A percentile compares a stretch with the other conserved stretches of the same genome.
phyloP scores from a whole-genome alignment of 1,140 invertebrate genomes.

The Cepaea nemoralis region DNA sequence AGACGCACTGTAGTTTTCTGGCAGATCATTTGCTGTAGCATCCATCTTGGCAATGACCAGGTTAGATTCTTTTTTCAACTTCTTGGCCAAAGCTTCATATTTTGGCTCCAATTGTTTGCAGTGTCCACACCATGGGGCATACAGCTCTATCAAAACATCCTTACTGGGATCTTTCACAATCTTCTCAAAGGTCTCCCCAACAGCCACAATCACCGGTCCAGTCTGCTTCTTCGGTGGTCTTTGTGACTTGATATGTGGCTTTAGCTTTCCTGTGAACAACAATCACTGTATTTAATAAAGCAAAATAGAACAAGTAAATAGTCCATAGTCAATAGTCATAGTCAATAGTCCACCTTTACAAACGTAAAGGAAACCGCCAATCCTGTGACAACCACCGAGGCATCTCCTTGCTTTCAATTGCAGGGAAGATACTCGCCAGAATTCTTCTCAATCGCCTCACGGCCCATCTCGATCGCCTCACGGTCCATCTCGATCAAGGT shows the following conservation, averaged over 20 bases:
- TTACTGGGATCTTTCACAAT: conserved; percentile 90
- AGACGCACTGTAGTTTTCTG: conserved; percentile 86
- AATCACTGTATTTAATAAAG: too few species aligned
- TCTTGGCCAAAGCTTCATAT: conserved; percentile 93
- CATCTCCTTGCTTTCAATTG: too few species aligned
- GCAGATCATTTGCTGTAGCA: conserved; percentile 98
- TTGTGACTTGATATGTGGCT: conserved; percentile 95
- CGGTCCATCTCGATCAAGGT: too few species aligned
- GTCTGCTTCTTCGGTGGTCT: conserved; percentile 88
- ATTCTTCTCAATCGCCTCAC: too few species aligned
- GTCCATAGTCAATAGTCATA: too few species aligned
- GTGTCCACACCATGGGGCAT: conserved; percentile 98
- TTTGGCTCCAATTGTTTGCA: conserved; percentile 94
- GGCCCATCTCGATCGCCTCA: too few species aligned
- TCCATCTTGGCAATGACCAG: conserved; percentile 97
- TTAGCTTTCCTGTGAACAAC: conserved; percentile 76
- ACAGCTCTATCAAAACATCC: conserved; percentile 96
- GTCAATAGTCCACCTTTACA: too few species aligned
- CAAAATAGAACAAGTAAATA: too few species aligned
- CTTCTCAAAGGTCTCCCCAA: conserved; percentile 96
- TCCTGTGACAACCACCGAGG: too few species aligned
- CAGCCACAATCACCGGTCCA: conserved; percentile 88
- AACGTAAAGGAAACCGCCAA: too few species aligned
- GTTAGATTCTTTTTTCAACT: conserved; percentile 84
- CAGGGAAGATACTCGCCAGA: too few species aligned